Evolutionary conservation across 2,797 vertebrate species (phyloP).

Genomic region (Australoheros facetus): DNA sequence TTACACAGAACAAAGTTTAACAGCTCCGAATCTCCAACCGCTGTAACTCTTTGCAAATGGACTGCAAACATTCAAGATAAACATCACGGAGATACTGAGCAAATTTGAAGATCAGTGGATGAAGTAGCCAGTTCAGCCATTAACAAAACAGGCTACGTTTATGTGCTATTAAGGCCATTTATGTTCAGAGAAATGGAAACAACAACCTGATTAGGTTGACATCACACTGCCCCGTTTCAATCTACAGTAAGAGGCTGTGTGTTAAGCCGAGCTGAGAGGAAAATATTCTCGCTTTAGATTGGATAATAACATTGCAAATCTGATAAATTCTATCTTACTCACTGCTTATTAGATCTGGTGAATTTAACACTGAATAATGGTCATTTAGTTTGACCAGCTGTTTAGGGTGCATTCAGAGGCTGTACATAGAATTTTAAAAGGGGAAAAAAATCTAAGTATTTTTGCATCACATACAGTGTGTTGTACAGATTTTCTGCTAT

Average conservation of each 20-base stretch:
- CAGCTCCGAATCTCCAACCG: slow-evolving; percentile 41
- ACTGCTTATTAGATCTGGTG: slow-evolving; percentile 78
- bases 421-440: slow-evolving; percentile 36
- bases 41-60: slow-evolving; percentile 70
- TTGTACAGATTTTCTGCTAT: slow-evolving; percentile 13
- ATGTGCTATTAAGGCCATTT: slow-evolving; percentile 81
- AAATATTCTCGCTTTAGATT: slow-evolving; percentile 68
- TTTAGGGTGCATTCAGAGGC: slow-evolving; percentile 65
- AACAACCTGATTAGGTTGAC: slow-evolving; percentile 73
- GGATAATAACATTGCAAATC: slow-evolving; percentile 74
- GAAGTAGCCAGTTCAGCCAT: slow-evolving; percentile 71
- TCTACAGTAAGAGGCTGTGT: slow-evolving; percentile 60
- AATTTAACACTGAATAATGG: slow-evolving; percentile 81
- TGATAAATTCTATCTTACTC: slow-evolving; percentile 74
- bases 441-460: slow-evolving; percentile 31
- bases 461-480: slow-evolving; percentile 2
- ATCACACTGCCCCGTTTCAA: slow-evolving; percentile 58
- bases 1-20: slow-evolving; percentile 61
- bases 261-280: slow-evolving; percentile 51
- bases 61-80: slow-evolving; percentile 73
- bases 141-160: slow-evolving; percentile 77
- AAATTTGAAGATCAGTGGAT: slow-evolving; percentile 63
- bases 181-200: slow-evolving; percentile 78
- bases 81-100: slow-evolving; percentile 67
- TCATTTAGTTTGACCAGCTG: slow-evolving; percentile 71